Percentiles rank a stretch among this genome's conserved stretches.
These are phyloP conservation scores for Emydocephalus ijimae DNA, from an alignment of 2,113 vertebrate species.

Conservation along the genomic window DNA sequence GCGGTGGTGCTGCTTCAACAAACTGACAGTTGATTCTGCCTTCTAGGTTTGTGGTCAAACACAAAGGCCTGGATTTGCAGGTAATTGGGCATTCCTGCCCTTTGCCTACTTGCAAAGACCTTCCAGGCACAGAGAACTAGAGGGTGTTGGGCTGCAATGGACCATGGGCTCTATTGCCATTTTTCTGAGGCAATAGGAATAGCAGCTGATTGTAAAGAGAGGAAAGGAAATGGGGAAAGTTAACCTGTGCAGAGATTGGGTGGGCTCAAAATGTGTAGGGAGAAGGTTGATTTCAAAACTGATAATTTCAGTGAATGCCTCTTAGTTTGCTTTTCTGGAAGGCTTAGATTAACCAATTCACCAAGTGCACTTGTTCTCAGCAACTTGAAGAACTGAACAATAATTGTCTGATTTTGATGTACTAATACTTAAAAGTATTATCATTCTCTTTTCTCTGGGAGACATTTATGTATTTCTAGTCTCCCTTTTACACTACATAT, in stretches of 20 bases:
- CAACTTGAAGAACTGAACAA: slow-evolving; percentile 31
- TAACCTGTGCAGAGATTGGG: not conserved
- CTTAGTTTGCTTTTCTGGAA: not conserved
- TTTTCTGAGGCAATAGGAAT: not conserved
- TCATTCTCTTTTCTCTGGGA: slow-evolving; percentile 37
- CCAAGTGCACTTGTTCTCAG: slow-evolving; percentile 34
- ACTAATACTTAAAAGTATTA: slow-evolving; percentile 39
- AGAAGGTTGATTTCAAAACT: not conserved
- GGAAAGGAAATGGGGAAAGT: not conserved
- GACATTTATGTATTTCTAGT: slow-evolving; percentile 44
- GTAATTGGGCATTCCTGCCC: not conserved
- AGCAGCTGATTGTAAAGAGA: not conserved
- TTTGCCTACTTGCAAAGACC: not conserved
- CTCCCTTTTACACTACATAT: not conserved
- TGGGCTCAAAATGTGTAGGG: not conserved
- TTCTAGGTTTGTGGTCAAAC: not conserved
- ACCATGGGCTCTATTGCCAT: not conserved
- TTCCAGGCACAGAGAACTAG: not conserved
- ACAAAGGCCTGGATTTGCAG: not conserved
- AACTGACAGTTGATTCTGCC: not conserved
- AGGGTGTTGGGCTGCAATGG: not conserved
- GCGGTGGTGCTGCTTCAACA: not conserved
- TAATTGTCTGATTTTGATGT: slow-evolving; percentile 43
- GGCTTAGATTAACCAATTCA: slow-evolving; percentile 38
- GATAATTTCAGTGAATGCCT: not conserved